Percentiles rank a stretch among this genome's conserved stretches.
These are phyloP conservation scores for Indicator indicator DNA, from an alignment of 2,113 vertebrate genomes.

Conservation along the genomic window DNA sequence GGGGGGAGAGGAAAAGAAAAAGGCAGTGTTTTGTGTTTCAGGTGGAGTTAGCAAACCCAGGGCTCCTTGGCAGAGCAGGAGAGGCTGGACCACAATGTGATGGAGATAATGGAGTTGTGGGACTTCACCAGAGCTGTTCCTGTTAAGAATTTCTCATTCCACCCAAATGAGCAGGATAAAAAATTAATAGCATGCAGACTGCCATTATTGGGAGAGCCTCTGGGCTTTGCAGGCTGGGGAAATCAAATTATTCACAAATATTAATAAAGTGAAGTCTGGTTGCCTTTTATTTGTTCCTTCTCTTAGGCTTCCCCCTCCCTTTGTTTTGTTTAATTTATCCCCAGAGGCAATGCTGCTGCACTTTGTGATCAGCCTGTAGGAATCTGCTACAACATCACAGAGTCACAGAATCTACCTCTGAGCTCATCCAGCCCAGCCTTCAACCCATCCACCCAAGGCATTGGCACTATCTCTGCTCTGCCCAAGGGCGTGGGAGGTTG, in stretches of 20 bases:
- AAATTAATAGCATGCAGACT: conserved; percentile 50
- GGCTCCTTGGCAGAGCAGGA: background rate
- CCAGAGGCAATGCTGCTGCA: background rate
- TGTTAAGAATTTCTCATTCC: conserved; percentile 19
- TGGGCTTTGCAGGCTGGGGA: background rate
- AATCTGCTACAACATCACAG: background rate
- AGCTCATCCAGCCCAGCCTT: background rate
- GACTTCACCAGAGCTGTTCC: conserved; percentile 19
- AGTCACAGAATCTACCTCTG: background rate
- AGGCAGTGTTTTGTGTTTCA: background rate
- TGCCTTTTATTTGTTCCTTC: background rate
- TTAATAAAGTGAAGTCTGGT: background rate
- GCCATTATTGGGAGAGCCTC: background rate
- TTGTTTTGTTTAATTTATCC: background rate
- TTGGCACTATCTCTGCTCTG: too few species aligned
- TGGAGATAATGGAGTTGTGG: background rate
- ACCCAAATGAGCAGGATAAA: conserved; percentile 30
- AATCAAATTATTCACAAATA: conserved; percentile 8
- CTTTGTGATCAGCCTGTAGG: background rate
- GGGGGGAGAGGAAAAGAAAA: background rate
- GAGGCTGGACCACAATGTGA: background rate
- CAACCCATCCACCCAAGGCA: too few species aligned
- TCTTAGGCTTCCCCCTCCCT: background rate
- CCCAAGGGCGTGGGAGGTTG: background rate
- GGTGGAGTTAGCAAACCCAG: background rate